Percentiles rank a stretch among this genome's conserved stretches.
Evolutionary conservation across 2,888 invertebrate genomes (phyloP).

Genomic region (Plagodis pulveraria): DNA sequence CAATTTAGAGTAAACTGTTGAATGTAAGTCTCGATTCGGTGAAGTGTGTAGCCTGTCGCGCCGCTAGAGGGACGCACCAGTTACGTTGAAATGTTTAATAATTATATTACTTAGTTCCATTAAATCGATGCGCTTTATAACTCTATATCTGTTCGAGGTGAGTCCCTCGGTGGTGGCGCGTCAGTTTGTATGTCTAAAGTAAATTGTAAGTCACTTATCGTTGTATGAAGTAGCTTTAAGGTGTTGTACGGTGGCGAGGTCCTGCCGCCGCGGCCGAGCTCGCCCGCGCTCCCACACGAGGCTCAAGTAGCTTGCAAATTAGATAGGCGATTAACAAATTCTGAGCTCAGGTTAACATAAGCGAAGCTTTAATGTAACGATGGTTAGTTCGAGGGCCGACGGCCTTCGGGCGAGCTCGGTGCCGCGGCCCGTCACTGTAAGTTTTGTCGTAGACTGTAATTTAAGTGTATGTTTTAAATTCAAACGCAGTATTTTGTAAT

Average conservation of each 20-base stretch:
- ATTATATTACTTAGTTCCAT: constrained; percentile 65
- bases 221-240: constrained; percentile 63
- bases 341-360: constrained; percentile 68
- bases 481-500: constrained; percentile 20
- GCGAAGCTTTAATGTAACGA: constrained; percentile 78
- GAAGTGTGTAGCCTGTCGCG: constrained; percentile 57
- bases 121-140: constrained; percentile 80
- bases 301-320: constrained; percentile 76
- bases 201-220: constrained; percentile 61
- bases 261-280: constrained; percentile 53
- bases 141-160: constrained; percentile 61
- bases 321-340: constrained; percentile 84
- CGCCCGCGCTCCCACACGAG: constrained; percentile 48
- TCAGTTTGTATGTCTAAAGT: constrained; percentile 66
- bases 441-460: constrained; percentile 38
- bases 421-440: constrained; percentile 48
- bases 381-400: constrained; percentile 59
- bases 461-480: constrained; percentile 15
- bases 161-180: constrained; percentile 56
- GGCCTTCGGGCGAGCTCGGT: constrained; percentile 59
- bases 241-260: constrained; percentile 71
- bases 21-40: constrained; percentile 63
- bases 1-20: constrained; percentile 67
- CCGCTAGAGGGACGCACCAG: constrained; percentile 51
- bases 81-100: constrained; percentile 61